Conservation (phyloP, 35 echinoderm and acorn worm genomes). For the Eucidaris tribuloides region DNA sequence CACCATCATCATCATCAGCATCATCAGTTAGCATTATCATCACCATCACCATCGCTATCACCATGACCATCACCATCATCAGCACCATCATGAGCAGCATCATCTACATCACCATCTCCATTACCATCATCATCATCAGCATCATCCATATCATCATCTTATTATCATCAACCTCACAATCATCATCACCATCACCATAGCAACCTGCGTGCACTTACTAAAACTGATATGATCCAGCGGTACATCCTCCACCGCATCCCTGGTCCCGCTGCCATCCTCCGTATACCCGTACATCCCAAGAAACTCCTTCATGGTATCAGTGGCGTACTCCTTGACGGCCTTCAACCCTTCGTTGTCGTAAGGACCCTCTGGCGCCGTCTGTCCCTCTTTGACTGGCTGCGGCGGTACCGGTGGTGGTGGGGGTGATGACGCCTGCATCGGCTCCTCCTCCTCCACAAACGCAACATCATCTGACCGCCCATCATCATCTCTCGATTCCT, state of each 20-base stretch:
- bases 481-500: neutral
- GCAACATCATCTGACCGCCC: neutral
- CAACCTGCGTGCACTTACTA: conserved; percentile 60
- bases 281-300: conserved; percentile 93
- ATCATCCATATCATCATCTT: neutral
- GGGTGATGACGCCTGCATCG: neutral
- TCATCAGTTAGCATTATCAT: neutral
- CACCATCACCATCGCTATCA: neutral
- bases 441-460: conserved; percentile 21
- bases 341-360: conserved; percentile 11
- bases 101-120: neutral
- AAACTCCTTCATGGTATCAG: conserved; percentile 93
- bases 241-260: conserved; percentile 55
- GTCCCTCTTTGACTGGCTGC: conserved; percentile 3
- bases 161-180: too few species aligned
- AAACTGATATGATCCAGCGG: conserved; percentile 82
- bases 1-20: neutral
- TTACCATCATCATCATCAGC: neutral
- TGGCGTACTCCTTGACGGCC: conserved; percentile 82
- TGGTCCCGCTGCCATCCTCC: conserved; percentile 38
- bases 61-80: neutral
- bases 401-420: neutral
- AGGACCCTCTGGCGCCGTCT: neutral
- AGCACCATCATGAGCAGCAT: neutral
- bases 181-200: too few species aligned